Evolutionary conservation across 30 jellyfish, hydroid and myxozoan species (phyloP).

Genomic region (Clytia hemisphaerica): DNA sequence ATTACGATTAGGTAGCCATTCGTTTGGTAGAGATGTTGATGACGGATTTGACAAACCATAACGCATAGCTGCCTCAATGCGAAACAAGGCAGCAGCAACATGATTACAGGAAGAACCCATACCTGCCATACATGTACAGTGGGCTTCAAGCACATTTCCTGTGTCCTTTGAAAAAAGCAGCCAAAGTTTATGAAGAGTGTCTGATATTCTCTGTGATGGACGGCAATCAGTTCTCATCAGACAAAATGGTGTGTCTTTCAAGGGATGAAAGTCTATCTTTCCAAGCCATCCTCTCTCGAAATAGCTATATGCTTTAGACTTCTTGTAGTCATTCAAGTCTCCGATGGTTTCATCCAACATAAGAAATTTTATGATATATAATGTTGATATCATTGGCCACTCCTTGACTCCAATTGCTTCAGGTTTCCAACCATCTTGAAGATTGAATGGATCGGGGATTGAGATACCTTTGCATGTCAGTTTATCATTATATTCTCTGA

Average conservation of each 20-base stretch:
- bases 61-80: conserved; percentile 44
- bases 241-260: conserved; percentile 6
- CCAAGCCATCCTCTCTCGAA: conserved; percentile 37
- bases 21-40: conserved; percentile 5
- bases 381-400: conserved; percentile 38
- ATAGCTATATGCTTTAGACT: conserved; percentile 40
- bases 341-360: conserved; percentile 29
- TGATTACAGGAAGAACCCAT: conserved; percentile 45
- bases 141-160: conserved; percentile 27
- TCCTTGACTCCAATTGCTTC: conserved; percentile 22
- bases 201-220: conserved; percentile 27
- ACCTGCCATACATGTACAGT: conserved; percentile 67
- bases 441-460: conserved; percentile 32
- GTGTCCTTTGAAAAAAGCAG: not conserved
- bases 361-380: conserved; percentile 22
- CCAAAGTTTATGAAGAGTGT: conserved; percentile 46
- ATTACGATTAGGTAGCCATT: conserved; percentile 33
- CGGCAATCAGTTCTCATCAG: conserved; percentile 25
- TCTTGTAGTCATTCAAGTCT: conserved; percentile 23
- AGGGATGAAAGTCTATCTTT: conserved; percentile 19
- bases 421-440: conserved; percentile 23
- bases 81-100: conserved; percentile 56
- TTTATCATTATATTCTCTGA: conserved; percentile 11
- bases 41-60: conserved; percentile 34
- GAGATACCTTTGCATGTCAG: conserved; percentile 1